Evolutionary conservation across 2,113 vertebrate genomes (phyloP).

Genomic region (Prunella fulvescens): DNA sequence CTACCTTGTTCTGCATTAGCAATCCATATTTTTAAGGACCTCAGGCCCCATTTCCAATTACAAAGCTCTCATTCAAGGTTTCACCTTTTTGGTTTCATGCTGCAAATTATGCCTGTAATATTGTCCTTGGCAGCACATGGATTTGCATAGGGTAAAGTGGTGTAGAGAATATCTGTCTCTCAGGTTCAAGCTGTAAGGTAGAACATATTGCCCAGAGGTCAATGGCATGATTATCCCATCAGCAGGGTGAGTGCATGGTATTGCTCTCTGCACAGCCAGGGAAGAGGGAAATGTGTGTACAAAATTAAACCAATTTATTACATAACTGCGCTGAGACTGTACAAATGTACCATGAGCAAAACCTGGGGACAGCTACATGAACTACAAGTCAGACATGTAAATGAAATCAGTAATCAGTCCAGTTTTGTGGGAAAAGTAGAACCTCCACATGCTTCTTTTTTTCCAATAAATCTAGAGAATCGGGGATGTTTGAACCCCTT

Average conservation of each 20-base stretch:
- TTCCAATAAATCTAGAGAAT: background rate
- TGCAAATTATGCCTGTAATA: background rate
- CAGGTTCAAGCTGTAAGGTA: background rate
- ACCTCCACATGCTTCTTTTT: background rate
- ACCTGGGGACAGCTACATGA: background rate
- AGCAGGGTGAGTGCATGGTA: background rate
- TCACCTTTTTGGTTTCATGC: background rate
- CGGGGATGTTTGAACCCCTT: background rate
- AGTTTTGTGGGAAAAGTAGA: background rate
- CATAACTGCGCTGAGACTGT: background rate
- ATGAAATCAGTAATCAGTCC: background rate
- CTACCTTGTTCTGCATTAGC: background rate
- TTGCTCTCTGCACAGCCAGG: background rate
- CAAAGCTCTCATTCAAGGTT: background rate
- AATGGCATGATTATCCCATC: background rate
- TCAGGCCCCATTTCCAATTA: constrained; percentile 12
- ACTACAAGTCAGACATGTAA: background rate
- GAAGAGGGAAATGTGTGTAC: background rate
- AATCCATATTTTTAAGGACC: background rate
- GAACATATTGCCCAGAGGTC: background rate
- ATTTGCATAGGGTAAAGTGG: background rate
- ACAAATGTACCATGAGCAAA: background rate
- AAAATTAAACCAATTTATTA: background rate
- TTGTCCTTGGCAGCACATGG: background rate
- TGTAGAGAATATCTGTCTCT: background rate